Conservation (phyloP, 2,797 vertebrate genomes). For the Amblyopsis hoosieri region DNA sequence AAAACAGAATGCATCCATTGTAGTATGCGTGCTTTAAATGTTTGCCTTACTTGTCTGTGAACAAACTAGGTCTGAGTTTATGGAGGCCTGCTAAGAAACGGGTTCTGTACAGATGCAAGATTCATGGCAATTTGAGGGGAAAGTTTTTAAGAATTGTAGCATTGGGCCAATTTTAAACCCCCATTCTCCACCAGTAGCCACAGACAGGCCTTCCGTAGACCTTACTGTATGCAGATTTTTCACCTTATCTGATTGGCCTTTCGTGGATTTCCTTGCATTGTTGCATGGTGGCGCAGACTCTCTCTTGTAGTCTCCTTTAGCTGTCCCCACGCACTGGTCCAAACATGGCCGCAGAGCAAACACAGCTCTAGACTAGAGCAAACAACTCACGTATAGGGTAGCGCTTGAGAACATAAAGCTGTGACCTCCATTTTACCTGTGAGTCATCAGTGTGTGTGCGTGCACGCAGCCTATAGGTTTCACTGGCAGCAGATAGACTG, state of each 20-base stretch:
- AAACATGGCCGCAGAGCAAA: slow-evolving; percentile 26
- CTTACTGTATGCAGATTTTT: slow-evolving; percentile 43
- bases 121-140: slow-evolving; percentile 28
- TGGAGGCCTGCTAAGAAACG: background rate
- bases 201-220: slow-evolving; percentile 20
- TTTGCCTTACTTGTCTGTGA: slow-evolving; percentile 48
- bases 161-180: slow-evolving; percentile 5
- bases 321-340: slow-evolving; percentile 43
- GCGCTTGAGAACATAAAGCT: slow-evolving; percentile 39
- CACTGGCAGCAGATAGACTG: background rate
- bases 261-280: slow-evolving; percentile 72
- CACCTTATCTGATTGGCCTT: slow-evolving; percentile 71
- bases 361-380: slow-evolving; percentile 33
- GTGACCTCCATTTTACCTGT: slow-evolving; percentile 72
- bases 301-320: slow-evolving; percentile 54
- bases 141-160: slow-evolving; percentile 21
- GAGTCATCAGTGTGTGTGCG: slow-evolving; percentile 59
- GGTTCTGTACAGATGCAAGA: slow-evolving; percentile 13
- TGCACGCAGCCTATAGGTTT: slow-evolving; percentile 52
- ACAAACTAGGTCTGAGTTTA: slow-evolving; percentile 33
- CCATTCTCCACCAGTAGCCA: slow-evolving; percentile 11
- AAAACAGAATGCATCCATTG: slow-evolving; percentile 36
- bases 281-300: slow-evolving; percentile 53
- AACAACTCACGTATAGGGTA: slow-evolving; percentile 45
- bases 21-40: slow-evolving; percentile 44